Evolutionary conservation across 2,113 vertebrate species (phyloP), one percentile per base, ranked within the genome.

Genomic region (Phylloscopus trochiloides): DNA sequence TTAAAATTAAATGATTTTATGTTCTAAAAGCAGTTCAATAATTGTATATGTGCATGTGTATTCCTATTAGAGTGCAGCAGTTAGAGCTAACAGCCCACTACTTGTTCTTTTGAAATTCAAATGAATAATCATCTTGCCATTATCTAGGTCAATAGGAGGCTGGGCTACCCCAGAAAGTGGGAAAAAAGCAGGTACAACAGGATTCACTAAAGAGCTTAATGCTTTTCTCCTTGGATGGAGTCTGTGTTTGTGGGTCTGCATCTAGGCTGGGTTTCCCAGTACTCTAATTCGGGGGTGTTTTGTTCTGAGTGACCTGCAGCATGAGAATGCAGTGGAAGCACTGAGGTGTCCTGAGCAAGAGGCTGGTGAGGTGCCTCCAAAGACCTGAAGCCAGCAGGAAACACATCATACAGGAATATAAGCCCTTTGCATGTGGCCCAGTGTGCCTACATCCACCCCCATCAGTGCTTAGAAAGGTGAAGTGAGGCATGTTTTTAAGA

Each of bases 41-140:
- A 70, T 43, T 52, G 45, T 71, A 10, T 57, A 43, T 18, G 4
- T 84, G 43, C 2, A 0, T 79, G 26, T 80, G 14, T 86, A 80
- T 66, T 87, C 40, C 21, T 83, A 48, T 81, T 66, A 50, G 29
- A 68, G 79, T 3, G 3, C 18, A 57, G 78, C 75, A 73, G 88
- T 73, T 77, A 79, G 38, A 84, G 61, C 74, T 63, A 94, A 90
- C 72, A 88, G 82, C 90, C 74, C n/a, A 17, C 90, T 73, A 73
- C 58, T 80, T 7, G 0, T 88, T 95, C 75, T 83, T 92, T 92
- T 90, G 95, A 96, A 96, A 95, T 96, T 94, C 90, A 94, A 92
- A 94, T 90, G 82, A 66, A 79, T 92, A 90, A 95, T 94, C 85
- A 82, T 93, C 74, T 90, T 93, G 65, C 74, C 65, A 75, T 93